phyloP scores from a whole-genome alignment of 1,140 invertebrate genomes.

The Hesperophylax magnus region DNA sequence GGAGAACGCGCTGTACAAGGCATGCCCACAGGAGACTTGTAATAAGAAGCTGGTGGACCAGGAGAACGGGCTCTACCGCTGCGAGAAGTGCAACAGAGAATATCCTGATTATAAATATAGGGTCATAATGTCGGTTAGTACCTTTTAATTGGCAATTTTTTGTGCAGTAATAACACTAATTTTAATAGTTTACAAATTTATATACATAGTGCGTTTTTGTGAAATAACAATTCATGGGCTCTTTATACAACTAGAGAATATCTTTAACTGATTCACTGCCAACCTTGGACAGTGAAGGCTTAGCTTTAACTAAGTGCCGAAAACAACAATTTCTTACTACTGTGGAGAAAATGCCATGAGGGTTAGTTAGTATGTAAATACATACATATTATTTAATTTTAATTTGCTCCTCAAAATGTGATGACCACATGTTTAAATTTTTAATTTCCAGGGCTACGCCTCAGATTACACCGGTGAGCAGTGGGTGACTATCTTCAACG shows the following conservation, averaged over 20 bases:
- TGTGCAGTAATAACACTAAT: neutral
- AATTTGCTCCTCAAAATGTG: constrained; percentile 49
- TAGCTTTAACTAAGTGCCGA: too few relatives aligned
- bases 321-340: too few relatives aligned
- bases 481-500: constrained; percentile 93
- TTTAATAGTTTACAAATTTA: too few relatives aligned
- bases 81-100: constrained; percentile 94
- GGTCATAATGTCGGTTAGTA: constrained; percentile 83
- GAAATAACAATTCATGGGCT: too few relatives aligned
- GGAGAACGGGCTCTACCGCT: constrained; percentile 89
- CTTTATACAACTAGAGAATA: too few relatives aligned
- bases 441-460: constrained; percentile 61
- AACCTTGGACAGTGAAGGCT: too few relatives aligned
- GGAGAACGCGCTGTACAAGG: constrained; percentile 91
- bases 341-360: neutral
- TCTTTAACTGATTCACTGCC: too few relatives aligned
- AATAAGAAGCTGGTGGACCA: constrained; percentile 95
- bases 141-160: neutral
- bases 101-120: constrained; percentile 91
- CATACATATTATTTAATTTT: neutral
- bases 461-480: constrained; percentile 83
- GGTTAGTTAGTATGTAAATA: neutral
- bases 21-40: constrained; percentile 88
- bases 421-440: neutral
- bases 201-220: too few relatives aligned